A percentile compares a stretch with the other conserved stretches of the same genome.
These are phyloP conservation scores for Pseudochirops corinnae DNA, from an alignment of 2,797 vertebrate genomes.

Conservation along the genomic window DNA sequence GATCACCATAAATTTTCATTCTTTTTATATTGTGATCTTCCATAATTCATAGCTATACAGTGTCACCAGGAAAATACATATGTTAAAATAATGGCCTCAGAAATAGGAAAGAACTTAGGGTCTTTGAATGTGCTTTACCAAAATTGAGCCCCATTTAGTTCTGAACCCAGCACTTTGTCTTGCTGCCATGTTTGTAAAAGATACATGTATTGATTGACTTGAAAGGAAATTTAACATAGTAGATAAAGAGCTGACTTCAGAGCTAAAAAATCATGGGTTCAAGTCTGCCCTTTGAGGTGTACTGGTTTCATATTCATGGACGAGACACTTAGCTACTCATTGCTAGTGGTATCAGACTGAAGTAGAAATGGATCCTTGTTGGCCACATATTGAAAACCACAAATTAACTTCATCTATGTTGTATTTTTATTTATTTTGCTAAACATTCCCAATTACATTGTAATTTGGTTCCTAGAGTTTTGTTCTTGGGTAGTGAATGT, in stretches of 20 bases:
- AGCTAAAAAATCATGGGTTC: neutral
- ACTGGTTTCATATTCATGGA: neutral
- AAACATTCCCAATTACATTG: neutral
- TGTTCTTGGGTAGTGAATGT: neutral
- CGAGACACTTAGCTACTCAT: neutral
- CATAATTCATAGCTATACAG: neutral
- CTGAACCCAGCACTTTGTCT: neutral
- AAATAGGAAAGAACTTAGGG: neutral
- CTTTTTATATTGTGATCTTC: neutral
- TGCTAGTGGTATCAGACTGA: neutral
- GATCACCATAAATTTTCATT: neutral
- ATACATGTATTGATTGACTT: neutral
- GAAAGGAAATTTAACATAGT: neutral
- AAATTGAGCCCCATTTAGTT: neutral
- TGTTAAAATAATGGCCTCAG: neutral
- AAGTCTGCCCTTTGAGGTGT: neutral
- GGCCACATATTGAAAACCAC: neutral
- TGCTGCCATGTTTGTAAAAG: neutral
- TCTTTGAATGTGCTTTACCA: neutral
- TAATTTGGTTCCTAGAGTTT: neutral
- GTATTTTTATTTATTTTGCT: neutral
- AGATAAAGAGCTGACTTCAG: neutral
- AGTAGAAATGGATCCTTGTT: neutral
- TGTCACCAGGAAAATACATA: neutral
- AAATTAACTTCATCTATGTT: neutral